These are phyloP conservation scores for Australoheros facetus DNA, from an alignment of 2,797 vertebrate genomes.

Conservation along the genomic window DNA sequence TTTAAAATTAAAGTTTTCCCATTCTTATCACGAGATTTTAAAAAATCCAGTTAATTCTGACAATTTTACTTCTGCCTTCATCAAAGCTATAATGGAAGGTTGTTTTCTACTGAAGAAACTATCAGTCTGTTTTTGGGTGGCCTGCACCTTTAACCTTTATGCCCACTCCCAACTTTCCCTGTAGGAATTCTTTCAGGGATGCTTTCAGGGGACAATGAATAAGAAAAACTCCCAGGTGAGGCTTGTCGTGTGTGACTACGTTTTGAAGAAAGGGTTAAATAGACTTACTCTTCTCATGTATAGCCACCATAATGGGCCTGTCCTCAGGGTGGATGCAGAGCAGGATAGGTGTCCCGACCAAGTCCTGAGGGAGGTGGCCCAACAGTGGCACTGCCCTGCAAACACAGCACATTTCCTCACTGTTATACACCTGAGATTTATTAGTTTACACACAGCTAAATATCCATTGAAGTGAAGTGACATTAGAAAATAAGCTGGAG, in stretches of 20 bases:
- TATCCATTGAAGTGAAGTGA: not conserved
- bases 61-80: not conserved
- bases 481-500: not conserved
- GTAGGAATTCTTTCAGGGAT: too few relatives aligned
- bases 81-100: not conserved
- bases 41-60: too few relatives aligned
- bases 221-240: too few relatives aligned
- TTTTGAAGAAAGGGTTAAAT: not conserved
- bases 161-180: not conserved
- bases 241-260: not conserved
- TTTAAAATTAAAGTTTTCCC: too few relatives aligned
- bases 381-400: slow-evolving; percentile 87
- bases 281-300: slow-evolving; percentile 91
- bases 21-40: too few relatives aligned
- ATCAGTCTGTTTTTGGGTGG: not conserved
- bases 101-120: not conserved
- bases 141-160: not conserved
- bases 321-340: slow-evolving; percentile 91
- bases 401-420: slow-evolving; percentile 7
- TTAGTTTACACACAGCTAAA: not conserved
- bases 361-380: slow-evolving; percentile 91
- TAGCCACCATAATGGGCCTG: slow-evolving; percentile 89
- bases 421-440: not conserved
- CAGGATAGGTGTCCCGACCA: slow-evolving; percentile 89
- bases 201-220: too few relatives aligned